Evolutionary conservation across 2,888 invertebrate species (phyloP).

Genomic region (Philhelius pedissequus): DNA sequence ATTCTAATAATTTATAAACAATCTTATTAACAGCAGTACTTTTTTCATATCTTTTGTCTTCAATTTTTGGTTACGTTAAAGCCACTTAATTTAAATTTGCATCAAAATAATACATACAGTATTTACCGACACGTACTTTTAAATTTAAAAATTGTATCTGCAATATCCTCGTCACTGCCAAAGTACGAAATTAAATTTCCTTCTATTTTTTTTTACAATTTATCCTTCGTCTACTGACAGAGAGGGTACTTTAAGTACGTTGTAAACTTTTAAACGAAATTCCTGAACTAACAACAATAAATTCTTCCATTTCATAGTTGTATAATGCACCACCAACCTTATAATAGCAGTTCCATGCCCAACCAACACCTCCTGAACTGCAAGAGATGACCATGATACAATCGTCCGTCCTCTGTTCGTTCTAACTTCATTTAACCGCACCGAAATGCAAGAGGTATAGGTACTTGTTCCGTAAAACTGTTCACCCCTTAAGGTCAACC

Average conservation of each 20-base stretch:
- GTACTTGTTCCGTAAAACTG: conserved; percentile 37
- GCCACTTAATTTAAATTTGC: no score
- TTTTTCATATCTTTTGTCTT: no score
- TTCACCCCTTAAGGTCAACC: conserved; percentile 51
- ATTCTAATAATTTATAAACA: no score
- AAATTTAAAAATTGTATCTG: no score
- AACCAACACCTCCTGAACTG: conserved; percentile 18
- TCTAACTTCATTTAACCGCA: conserved; percentile 51
- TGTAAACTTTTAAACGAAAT: background rate
- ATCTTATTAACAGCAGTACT: no score
- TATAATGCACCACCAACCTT: background rate
- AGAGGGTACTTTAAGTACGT: background rate
- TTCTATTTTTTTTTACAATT: background rate
- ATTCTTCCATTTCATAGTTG: background rate
- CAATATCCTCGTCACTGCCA: background rate
- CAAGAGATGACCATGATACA: conserved; percentile 36
- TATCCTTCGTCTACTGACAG: background rate
- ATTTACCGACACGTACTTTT: no score
- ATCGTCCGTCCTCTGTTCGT: background rate
- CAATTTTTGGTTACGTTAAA: no score
- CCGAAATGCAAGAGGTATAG: conserved; percentile 62
- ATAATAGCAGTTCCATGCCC: background rate
- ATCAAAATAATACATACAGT: no score
- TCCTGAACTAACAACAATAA: background rate
- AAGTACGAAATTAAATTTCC: background rate